Evolutionary conservation across 1,140 invertebrate genomes (phyloP).

Genomic region (Meteorus sp.): DNA sequence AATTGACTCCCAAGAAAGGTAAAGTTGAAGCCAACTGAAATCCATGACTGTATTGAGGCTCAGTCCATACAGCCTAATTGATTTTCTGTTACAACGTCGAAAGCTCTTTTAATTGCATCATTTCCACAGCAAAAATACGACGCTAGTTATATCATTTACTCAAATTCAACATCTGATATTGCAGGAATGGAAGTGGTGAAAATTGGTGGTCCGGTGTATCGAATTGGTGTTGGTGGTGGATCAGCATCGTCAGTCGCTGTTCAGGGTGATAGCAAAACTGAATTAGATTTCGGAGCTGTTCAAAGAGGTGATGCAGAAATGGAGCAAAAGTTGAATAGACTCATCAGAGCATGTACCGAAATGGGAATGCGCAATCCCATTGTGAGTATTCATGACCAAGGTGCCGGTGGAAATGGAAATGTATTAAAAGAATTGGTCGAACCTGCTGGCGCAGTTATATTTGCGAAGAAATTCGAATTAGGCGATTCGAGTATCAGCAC

Average conservation of each 20-base stretch:
- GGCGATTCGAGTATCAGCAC: constrained; percentile 94
- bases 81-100: too few relatives aligned
- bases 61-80: too few relatives aligned
- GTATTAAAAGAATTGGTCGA: constrained; percentile 96
- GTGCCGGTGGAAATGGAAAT: constrained; percentile 98
- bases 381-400: constrained; percentile 93
- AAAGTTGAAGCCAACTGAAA: constrained; percentile 21
- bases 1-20: constrained; percentile 72
- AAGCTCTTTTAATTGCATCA: neutral
- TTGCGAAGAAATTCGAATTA: constrained; percentile 83
- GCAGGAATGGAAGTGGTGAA: constrained; percentile 86
- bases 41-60: constrained; percentile 4
- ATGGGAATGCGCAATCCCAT: constrained; percentile 83
- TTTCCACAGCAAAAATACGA: too few relatives aligned
- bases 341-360: constrained; percentile 91
- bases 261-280: constrained; percentile 81
- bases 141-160: constrained; percentile 8
- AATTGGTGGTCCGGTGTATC: constrained; percentile 93
- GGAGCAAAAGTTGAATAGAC: constrained; percentile 95
- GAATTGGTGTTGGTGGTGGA: constrained; percentile 96
- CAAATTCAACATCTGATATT: constrained; percentile 7
- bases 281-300: constrained; percentile 94
- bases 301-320: constrained; percentile 98
- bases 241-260: constrained; percentile 94
- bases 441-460: constrained; percentile 89